Evolutionary conservation across 2,888 invertebrate species (phyloP).

Genomic region (Melanostoma scalare): DNA sequence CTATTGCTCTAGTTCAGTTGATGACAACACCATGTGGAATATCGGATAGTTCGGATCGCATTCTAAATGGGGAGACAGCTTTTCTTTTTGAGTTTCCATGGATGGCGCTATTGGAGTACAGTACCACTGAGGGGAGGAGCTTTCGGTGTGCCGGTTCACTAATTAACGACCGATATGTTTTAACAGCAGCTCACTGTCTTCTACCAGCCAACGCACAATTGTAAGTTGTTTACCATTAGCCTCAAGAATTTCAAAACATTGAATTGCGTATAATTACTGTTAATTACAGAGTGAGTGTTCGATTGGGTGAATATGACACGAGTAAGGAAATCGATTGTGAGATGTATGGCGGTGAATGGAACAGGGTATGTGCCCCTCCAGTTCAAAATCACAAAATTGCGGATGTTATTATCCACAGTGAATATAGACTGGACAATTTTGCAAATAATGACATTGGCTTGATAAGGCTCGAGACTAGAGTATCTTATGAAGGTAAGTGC

Average conservation of each 20-base stretch:
- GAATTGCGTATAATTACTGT: background rate
- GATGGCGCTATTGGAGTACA: constrained; percentile 62
- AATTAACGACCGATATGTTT: constrained; percentile 58
- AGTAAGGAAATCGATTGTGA: constrained; percentile 57
- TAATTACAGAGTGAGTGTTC: constrained; percentile 46
- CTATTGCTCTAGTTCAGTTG: constrained; percentile 38
- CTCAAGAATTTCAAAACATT: background rate
- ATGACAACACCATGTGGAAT: constrained; percentile 55
- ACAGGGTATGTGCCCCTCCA: constrained; percentile 45
- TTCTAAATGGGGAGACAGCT: constrained; percentile 45
- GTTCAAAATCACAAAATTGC: constrained; percentile 45
- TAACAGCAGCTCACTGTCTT: constrained; percentile 68
- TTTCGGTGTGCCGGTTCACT: constrained; percentile 58
- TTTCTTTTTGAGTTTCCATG: constrained; percentile 62
- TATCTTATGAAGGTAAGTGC: constrained; percentile 41
- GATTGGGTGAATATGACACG: constrained; percentile 64
- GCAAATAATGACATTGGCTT: constrained; percentile 50
- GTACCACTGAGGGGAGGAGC: constrained; percentile 31
- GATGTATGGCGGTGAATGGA: background rate
- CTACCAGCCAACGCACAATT: constrained; percentile 29
- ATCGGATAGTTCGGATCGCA: constrained; percentile 43
- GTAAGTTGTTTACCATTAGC: constrained; percentile 37
- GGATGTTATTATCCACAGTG: constrained; percentile 58
- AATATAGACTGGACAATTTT: constrained; percentile 12
- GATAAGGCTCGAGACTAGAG: constrained; percentile 40